Evolutionary conservation across 2,888 invertebrate species (phyloP), one percentile per base, ranked within the genome.

Genomic region (Steromphala cineraria): DNA sequence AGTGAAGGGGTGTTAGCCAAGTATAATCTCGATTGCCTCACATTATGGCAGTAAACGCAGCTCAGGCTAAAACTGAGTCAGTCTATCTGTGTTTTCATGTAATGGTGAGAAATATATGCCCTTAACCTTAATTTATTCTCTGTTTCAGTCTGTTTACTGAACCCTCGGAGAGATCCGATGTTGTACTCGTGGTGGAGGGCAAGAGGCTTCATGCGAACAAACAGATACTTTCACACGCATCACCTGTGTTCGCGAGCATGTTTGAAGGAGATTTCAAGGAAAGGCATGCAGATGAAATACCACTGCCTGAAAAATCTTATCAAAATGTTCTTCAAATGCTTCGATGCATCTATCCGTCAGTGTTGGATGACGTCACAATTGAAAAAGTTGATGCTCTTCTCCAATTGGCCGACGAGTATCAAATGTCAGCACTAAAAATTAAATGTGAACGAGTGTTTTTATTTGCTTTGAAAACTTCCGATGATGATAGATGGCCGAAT

Each of bases 181-280:
- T 62, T 4, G 62, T 15, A 13, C 62, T 71, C 15, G 52, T 80
- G 52, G 67, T 36, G 7, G 36, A 80, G 21, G 31, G 67, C 36
- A 40, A 53, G n/a, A 24, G 31, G 40, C 67, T 75, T 36, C 24
- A 80, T 75, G 36, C 36, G 62, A 75, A 75, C 53, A 62, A 76
- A 76, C 1, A 19, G 13, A 10, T 76, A 8, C 24, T 52, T 8
- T 40, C 77, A 1, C 2, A 10, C 7, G 53, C 76, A 40, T 55
- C 40, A 15, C 17, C 19, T 53, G 52, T 74, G 15, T 74, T 40
- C 28, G 67, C 17, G 28, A 75, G 31, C 2, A 52, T 75, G 53
- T 52, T 75, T 28, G 19, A 75, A 8, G 53, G 52, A 8, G 17
- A 52, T 13, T 75, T 75, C 52, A 53, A 40, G 53, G 74, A 74